These are phyloP conservation scores for Calosoma granatense DNA, from an alignment of 1,140 invertebrate genomes.

Conservation along the genomic window DNA sequence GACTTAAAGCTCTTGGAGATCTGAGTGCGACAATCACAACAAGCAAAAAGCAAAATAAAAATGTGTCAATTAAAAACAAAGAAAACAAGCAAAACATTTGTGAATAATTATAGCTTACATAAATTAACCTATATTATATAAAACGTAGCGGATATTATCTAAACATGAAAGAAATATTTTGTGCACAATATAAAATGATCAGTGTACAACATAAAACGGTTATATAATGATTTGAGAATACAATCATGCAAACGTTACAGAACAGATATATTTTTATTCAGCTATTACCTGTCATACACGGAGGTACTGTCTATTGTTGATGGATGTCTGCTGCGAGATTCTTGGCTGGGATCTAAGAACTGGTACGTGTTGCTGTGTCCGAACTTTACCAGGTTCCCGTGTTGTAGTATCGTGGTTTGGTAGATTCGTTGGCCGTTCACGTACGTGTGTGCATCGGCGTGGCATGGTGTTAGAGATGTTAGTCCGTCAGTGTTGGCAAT, in stretches of 20 bases:
- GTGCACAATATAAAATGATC: too few species aligned
- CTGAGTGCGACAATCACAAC: slow-evolving; percentile 21
- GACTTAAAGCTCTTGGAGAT: slow-evolving; percentile 31
- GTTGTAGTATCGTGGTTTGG: slow-evolving; percentile 84
- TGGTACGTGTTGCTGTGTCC: slow-evolving; percentile 85
- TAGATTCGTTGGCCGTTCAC: slow-evolving; percentile 86
- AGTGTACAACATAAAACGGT: too few species aligned
- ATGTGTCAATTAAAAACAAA: slow-evolving; percentile 20
- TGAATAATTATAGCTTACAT: slow-evolving; percentile 5
- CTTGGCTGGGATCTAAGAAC: slow-evolving; percentile 83
- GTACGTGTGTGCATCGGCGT: slow-evolving; percentile 84
- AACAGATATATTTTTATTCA: too few species aligned
- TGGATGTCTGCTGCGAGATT: slow-evolving; percentile 56
- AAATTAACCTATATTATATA: slow-evolving; percentile 8
- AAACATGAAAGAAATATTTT: too few species aligned
- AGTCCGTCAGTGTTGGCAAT: slow-evolving; percentile 81
- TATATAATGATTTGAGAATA: slow-evolving; percentile 5
- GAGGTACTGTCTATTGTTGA: slow-evolving; percentile 64
- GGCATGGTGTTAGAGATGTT: slow-evolving; percentile 87
- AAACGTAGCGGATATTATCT: too few species aligned
- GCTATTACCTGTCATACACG: slow-evolving; percentile 64
- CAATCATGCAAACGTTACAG: slow-evolving; percentile 7
- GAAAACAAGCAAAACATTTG: slow-evolving; percentile 13
- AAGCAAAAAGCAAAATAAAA: slow-evolving; percentile 23
- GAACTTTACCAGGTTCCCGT: slow-evolving; percentile 81